Base-by-base conservation (phyloP, 2,113 vertebrate species). In the Mastomys coucha region DNA sequence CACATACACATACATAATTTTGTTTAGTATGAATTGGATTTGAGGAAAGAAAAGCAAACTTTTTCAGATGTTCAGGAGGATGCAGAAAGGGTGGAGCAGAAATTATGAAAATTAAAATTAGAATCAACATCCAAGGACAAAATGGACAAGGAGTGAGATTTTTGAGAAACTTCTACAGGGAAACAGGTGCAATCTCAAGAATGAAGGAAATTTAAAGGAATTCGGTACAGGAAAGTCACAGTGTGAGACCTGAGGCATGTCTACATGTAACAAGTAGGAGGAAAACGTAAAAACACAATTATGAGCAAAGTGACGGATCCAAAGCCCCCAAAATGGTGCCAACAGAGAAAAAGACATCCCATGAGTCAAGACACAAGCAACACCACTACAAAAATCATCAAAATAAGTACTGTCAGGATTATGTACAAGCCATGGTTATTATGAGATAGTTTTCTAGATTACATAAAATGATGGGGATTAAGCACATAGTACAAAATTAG, bases 131-230 rank as follows among this genome's bases (percentile, higher is more conserved):
- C 7, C 33, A 80, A 20, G 28, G 28, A 53, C 9, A 94, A 63
- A 33, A 86, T 75, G 69, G 33, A 28, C 19, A 19, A 24, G 9
- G 36, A 45, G 10, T 86, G 33, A 6, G 11, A 20, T 13, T 36
- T 93, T 78, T 39, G 9, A 70, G 28, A 28, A 81, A 16, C 78
- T 86, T 67, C 33, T 19, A 7, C 51, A 19, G 22, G 88, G 56
- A 65, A 72, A 60, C 14, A 60, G 17, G 5, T 72, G 20, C 56
- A 49, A 36, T 81, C n/a, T 88, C 70, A 20, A 72, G 19, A 85
- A 42, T 85, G 14, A 49, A 75, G 69, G 22, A 16, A 8, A 51
- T 70, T 73, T 89, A 33, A 97, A 95, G 10, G 19, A 28, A 88
- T 49, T 36, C 11, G 0, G 4, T 73, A 85, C 4, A 65, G 36